Evolutionary conservation across 2,113 vertebrate species (phyloP), one percentile per base, ranked within the genome.

Genomic region (Ardeotis arabs): DNA sequence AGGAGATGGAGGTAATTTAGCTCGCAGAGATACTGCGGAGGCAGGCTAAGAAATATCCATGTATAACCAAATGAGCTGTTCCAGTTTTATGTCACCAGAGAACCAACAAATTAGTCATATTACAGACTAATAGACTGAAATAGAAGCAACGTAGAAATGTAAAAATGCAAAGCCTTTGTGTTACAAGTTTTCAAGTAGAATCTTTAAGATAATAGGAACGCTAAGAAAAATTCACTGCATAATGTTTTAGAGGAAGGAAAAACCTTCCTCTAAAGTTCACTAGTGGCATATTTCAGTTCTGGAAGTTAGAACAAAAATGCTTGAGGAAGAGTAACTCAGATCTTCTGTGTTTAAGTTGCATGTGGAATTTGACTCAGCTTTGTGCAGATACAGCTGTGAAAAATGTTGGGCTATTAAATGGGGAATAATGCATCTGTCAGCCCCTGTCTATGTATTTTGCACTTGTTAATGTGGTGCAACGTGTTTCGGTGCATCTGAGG

Each of bases 391-490:
- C 18, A 49, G 56, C 16, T 53, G 28, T 84, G 37, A 83, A 55
- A 66, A 74, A 6, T 1, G 5, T 28, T 28, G 27, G 23, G 31
- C 33, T 31, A 2, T 47, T 39, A 44, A 52, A 23, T 45, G 20
- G 35, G 64, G 31, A 45, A 52, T 63, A 29, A n/a, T 6, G 37
- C 49, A 23, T 50, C 49, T 53, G 52, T 25, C 24, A 25, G 25
- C 55, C 17, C 53, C 41, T 39, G 20, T 15, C 7, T 37, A 4
- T 22, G 0, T 14, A 4, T 59, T 33, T 66, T 52, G 33, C 8
- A 15, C 52, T 59, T 86, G 31, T 53, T 58, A 59, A 35, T 12
- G 4, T 3, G 5, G 4, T 3, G 9, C 27, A 28, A 0, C 0
- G 0, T 58, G 29, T 58, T 53, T 28, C 0, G 9, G n/a, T 33